A percentile compares a stretch with the other conserved stretches of the same genome.
These are phyloP conservation scores for Harpalus rubripes DNA, from an alignment of 2,888 invertebrate species.

Conservation along the genomic window DNA sequence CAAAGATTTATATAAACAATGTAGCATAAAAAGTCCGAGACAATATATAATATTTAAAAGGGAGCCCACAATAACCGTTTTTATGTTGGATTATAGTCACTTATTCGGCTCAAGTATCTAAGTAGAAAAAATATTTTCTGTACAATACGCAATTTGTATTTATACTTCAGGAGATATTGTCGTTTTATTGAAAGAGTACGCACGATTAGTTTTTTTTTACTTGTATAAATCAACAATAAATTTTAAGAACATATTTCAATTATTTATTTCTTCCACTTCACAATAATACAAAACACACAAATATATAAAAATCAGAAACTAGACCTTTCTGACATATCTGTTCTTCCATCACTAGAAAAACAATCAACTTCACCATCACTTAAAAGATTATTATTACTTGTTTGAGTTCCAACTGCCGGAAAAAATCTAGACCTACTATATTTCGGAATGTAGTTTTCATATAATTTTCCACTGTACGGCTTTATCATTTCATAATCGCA, in stretches of 20 bases:
- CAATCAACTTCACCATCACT: constrained; percentile 56
- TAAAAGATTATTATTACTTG: constrained; percentile 44
- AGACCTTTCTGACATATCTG: neutral
- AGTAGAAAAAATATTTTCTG: no score
- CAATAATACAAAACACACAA: constrained; percentile 10
- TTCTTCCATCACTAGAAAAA: constrained; percentile 19
- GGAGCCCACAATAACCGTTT: no score
- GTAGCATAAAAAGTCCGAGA: no score
- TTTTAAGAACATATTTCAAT: neutral
- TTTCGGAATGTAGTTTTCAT: constrained; percentile 23
- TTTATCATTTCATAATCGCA: constrained; percentile 46
- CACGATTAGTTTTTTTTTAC: no score
- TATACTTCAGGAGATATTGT: no score
- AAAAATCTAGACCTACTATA: constrained; percentile 12
- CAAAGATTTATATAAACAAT: no score
- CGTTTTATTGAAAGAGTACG: no score
- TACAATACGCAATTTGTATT: no score
- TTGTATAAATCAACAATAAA: no score
- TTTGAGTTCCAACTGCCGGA: constrained; percentile 46
- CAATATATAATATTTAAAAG: neutral
- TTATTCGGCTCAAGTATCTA: no score
- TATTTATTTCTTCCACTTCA: constrained; percentile 5
- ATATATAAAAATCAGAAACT: neutral
- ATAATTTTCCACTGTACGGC: neutral
- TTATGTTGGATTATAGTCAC: no score